Conservation (phyloP, 2,888 invertebrate genomes). For the Heliconius hortense region DNA sequence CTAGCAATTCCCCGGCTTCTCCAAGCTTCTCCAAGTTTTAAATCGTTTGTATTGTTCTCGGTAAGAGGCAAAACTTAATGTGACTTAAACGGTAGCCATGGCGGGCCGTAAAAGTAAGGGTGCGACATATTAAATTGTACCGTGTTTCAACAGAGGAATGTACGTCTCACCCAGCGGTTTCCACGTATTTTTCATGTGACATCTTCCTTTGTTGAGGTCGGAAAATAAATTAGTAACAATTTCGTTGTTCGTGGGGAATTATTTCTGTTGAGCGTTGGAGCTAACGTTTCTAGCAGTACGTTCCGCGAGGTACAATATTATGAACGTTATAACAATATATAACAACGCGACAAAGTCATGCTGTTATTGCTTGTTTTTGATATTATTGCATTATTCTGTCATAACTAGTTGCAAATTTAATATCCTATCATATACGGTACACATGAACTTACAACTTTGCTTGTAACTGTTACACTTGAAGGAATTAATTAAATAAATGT, state of each 20-base stretch:
- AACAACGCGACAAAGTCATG: constrained; percentile 26
- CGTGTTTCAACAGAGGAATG: constrained; percentile 67
- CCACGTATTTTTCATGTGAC: constrained; percentile 79
- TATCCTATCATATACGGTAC: background rate
- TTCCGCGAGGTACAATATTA: constrained; percentile 33
- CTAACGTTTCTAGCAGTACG: constrained; percentile 41
- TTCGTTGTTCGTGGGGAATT: constrained; percentile 78
- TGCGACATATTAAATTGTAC: constrained; percentile 67
- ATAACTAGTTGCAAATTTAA: constrained; percentile 1
- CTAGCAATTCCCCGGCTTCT: constrained; percentile 53
- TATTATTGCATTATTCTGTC: constrained; percentile 12
- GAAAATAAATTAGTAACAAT: constrained; percentile 81
- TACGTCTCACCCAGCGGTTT: constrained; percentile 65
- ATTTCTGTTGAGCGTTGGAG: constrained; percentile 47
- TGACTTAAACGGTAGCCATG: constrained; percentile 66
- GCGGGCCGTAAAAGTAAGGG: constrained; percentile 62
- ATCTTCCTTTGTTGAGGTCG: constrained; percentile 80
- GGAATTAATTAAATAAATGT: background rate
- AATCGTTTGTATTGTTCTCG: constrained; percentile 68
- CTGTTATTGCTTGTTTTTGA: constrained; percentile 23
- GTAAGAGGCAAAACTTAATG: constrained; percentile 67
- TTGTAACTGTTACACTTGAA: background rate
- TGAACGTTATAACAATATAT: constrained; percentile 37
- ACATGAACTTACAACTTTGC: background rate
- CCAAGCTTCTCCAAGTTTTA: constrained; percentile 61